Evolutionary conservation across 2,113 vertebrate genomes (phyloP).

Genomic region (Microtus pennsylvanicus): DNA sequence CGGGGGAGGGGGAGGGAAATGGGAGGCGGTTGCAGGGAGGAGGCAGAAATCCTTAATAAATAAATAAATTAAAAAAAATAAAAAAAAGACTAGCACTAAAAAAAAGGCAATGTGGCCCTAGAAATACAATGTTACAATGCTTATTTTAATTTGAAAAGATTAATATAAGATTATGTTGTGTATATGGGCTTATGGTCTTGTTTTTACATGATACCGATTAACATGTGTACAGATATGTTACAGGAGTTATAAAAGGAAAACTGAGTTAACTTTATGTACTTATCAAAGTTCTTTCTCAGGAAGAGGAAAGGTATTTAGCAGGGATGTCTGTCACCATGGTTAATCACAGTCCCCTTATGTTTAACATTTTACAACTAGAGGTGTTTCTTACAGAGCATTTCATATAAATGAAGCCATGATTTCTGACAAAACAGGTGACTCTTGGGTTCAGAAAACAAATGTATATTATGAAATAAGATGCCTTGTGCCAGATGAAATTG

Average conservation of each 20-base stretch:
- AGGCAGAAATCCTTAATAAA: too few species aligned
- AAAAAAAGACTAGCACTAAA: too few species aligned
- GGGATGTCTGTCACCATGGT: not conserved
- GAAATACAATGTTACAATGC: not conserved
- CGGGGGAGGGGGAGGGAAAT: too few species aligned
- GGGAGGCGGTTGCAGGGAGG: too few species aligned
- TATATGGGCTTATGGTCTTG: not conserved
- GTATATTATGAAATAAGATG: not conserved
- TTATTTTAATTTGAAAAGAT: constrained; percentile 18
- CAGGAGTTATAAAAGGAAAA: not conserved
- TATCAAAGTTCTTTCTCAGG: not conserved
- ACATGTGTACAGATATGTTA: not conserved
- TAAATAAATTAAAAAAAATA: too few species aligned
- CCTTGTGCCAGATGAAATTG: not conserved
- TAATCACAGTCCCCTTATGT: not conserved
- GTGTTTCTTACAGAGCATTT: not conserved
- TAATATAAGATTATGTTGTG: not conserved
- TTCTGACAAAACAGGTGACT: not conserved
- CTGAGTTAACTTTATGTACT: not conserved
- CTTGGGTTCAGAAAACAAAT: not conserved
- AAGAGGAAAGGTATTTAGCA: not conserved
- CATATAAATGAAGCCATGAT: not conserved
- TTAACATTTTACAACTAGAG: not conserved
- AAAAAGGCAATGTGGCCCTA: not conserved
- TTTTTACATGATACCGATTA: not conserved